Conservation (phyloP, 2,888 invertebrate species). For the Dynastes hyllus region DNA sequence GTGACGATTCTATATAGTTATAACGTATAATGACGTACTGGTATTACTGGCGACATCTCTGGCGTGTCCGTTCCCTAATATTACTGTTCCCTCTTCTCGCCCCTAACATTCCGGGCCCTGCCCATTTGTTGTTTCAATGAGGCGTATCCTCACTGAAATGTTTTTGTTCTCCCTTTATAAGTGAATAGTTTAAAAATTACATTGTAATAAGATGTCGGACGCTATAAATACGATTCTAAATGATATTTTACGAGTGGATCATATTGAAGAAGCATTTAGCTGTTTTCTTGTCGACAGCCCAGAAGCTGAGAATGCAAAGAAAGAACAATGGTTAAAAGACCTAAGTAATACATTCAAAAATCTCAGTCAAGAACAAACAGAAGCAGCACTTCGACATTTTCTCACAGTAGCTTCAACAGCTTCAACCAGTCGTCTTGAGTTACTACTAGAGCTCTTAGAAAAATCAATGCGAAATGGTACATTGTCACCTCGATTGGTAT, state of each 20-base stretch:
- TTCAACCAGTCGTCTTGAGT: constrained; percentile 82
- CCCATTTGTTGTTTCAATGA: no score
- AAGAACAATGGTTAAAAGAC: constrained; percentile 80
- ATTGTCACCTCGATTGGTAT: constrained; percentile 87
- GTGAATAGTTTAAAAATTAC: not conserved
- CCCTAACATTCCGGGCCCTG: no score
- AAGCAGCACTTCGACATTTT: constrained; percentile 84
- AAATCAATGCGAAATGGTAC: constrained; percentile 82
- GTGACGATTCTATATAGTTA: no score
- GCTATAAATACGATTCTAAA: constrained; percentile 78
- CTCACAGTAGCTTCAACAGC: constrained; percentile 82
- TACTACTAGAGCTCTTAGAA: constrained; percentile 84
- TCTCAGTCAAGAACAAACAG: constrained; percentile 82
- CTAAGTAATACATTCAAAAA: constrained; percentile 80
- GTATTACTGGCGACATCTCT: no score
- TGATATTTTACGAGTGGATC: constrained; percentile 81
- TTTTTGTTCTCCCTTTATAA: not conserved
- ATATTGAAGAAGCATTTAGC: constrained; percentile 92
- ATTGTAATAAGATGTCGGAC: constrained; percentile 73
- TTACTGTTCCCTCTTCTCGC: no score
- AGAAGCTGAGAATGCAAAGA: constrained; percentile 80
- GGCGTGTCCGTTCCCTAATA: no score
- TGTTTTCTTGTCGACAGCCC: constrained; percentile 88
- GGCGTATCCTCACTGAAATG: no score
- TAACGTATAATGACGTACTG: no score